These are phyloP conservation scores for Pogonocichla stellata DNA, from an alignment of 2,113 vertebrate genomes.

Conservation along the genomic window DNA sequence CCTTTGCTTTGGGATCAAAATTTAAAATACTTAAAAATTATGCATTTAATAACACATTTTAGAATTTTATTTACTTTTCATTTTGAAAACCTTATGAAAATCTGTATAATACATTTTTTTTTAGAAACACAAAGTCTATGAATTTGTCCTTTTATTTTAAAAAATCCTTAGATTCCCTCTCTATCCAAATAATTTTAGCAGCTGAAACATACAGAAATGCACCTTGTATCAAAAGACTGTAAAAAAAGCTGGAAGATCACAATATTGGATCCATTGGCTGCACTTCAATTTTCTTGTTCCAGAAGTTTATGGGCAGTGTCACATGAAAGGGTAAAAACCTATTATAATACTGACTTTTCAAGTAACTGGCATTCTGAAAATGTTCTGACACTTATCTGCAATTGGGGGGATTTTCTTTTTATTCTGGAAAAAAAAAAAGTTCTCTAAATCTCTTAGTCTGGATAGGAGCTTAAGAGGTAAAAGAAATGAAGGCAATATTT, in stretches of 20 bases:
- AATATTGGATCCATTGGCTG: not conserved
- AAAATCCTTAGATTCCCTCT: not conserved
- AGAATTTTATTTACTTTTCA: not conserved
- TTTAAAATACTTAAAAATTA: not conserved
- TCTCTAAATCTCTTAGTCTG: not conserved
- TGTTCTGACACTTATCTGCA: not conserved
- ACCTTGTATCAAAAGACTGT: fast-evolving
- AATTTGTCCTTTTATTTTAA: not conserved
- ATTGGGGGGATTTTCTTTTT: not conserved
- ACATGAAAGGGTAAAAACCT: not conserved
- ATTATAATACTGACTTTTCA: not conserved
- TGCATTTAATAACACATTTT: not conserved
- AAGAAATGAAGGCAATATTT: conserved; percentile 8
- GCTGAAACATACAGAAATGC: not conserved
- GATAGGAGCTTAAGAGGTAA: not conserved
- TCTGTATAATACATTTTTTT: not conserved
- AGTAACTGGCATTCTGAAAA: not conserved
- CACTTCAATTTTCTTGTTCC: not conserved
- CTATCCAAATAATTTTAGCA: not conserved
- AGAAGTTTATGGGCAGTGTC: not conserved
- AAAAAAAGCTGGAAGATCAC: not conserved
- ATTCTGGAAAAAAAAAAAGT: not conserved
- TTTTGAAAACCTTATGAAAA: not conserved
- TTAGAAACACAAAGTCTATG: not conserved
- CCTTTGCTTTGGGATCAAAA: not conserved